Evolutionary conservation across 2,888 invertebrate genomes (phyloP).

Genomic region (Glyphotaelius pellucidus): DNA sequence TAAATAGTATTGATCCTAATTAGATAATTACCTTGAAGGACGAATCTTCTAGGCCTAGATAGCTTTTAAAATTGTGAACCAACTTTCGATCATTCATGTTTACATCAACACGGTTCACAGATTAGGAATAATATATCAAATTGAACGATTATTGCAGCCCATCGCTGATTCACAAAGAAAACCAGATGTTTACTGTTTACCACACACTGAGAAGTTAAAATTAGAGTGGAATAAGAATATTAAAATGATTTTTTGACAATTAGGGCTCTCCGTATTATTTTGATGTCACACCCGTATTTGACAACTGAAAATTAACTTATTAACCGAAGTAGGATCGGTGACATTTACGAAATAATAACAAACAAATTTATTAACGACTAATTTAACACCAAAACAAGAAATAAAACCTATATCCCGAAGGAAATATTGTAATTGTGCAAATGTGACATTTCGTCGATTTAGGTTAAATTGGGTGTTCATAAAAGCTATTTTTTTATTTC

Average conservation of each 20-base stretch:
- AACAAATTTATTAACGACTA: neutral
- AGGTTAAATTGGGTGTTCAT: slow-evolving; percentile 58
- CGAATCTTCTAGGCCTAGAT: slow-evolving; percentile 71
- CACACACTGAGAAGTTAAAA: slow-evolving; percentile 19
- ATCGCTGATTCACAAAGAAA: slow-evolving; percentile 10
- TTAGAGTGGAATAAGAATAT: slow-evolving; percentile 19
- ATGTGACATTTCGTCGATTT: slow-evolving; percentile 57
- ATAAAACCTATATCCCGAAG: slow-evolving; percentile 16
- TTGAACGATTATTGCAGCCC: slow-evolving; percentile 2
- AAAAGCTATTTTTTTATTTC: slow-evolving; percentile 34
- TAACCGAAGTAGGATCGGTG: neutral
- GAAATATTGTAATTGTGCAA: slow-evolving; percentile 44
- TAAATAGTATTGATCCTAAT: neutral
- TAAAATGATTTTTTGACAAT: slow-evolving; percentile 52
- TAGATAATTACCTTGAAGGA: slow-evolving; percentile 69
- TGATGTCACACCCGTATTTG: slow-evolving; percentile 57
- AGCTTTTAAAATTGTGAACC: slow-evolving; percentile 78
- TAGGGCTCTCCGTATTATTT: slow-evolving; percentile 45
- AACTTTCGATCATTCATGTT: slow-evolving; percentile 78
- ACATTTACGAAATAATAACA: neutral
- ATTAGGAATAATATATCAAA: slow-evolving; percentile 19
- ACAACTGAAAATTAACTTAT: slow-evolving; percentile 34
- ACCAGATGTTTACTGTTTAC: neutral
- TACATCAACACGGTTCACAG: slow-evolving; percentile 40
- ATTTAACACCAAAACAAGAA: slow-evolving; percentile 12